Evolutionary conservation across 2,113 vertebrate species (phyloP), one percentile per base, ranked within the genome.

Genomic region (Lathamus discolor): DNA sequence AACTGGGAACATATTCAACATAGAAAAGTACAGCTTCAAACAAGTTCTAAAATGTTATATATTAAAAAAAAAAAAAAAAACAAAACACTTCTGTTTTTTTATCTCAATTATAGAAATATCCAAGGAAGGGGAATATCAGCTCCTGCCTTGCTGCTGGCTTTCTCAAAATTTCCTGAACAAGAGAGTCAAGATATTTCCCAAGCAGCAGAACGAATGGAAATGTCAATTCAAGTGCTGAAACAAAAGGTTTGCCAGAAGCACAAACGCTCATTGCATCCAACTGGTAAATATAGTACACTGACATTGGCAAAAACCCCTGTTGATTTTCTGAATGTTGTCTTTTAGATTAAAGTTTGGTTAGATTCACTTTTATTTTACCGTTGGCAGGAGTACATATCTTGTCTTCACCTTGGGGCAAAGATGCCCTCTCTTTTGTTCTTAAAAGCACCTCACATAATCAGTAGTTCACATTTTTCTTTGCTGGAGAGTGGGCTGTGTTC

Each of bases 181-280:
- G 97, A 98, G 31, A 98, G 96, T 46, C 83, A 81, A 54, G 97
- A 96, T 52, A 63, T 98, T 64, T 98, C 98, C 85, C 97, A 75
- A 91, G 98, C 98, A 13, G 99, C 99, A 5, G 98, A 99, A 94
- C 86, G 98, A 88, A 99, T 98, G 97, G 98, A 99, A 92, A 95
- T 96, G 55, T 98, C 98, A 25, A 74, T 98, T 37, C 95, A 88
- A 69, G 79, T 97, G 31, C 70, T 99, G 41, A 98, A 96, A 88
- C 85, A 94, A 49, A 97, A 93, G 54, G 84, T 92, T 55, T 95
- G 76, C 74, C 96, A 75, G 91, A 97, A 94, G 92, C 93, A 83
- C 43, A 94, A 97, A 69, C 97, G 92, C 46, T 94, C 97, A 7
- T 41, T 95, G 62, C 88, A 63, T 49, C 85, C 77, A 64, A 67